A percentile compares a stretch with the other conserved stretches of the same genome.
Conservation (phyloP, 2,113 vertebrate species). For the Gila orcuttii region DNA sequence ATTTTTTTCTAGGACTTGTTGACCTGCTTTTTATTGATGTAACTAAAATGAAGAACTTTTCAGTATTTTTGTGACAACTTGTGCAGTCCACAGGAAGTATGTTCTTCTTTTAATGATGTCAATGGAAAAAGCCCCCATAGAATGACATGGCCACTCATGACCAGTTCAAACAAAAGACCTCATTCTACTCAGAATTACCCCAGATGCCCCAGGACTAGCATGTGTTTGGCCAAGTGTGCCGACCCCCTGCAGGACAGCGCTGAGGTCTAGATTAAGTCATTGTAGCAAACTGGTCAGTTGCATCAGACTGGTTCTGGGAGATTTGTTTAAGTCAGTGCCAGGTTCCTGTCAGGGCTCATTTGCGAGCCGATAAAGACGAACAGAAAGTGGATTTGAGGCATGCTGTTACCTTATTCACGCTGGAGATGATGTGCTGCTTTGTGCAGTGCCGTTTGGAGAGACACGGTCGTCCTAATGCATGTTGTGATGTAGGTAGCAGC, state of each 20-base stretch:
- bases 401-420: slow-evolving; percentile 26
- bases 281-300: slow-evolving; percentile 60
- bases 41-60: neutral
- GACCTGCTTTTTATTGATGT: neutral
- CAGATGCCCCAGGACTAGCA: slow-evolving; percentile 54
- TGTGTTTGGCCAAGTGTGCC: slow-evolving; percentile 57
- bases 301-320: slow-evolving; percentile 27
- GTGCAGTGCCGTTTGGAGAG: slow-evolving; percentile 2
- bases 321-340: neutral
- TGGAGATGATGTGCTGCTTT: slow-evolving; percentile 5
- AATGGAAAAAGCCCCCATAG: slow-evolving; percentile 51
- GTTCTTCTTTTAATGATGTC: slow-evolving; percentile 44
- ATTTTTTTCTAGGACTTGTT: neutral
- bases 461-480: slow-evolving; percentile 48
- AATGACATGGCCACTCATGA: slow-evolving; percentile 54
- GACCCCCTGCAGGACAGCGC: slow-evolving; percentile 42
- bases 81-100: slow-evolving; percentile 44
- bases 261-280: slow-evolving; percentile 50
- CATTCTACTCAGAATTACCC: slow-evolving; percentile 61
- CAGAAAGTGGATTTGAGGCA: slow-evolving; percentile 26
- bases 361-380: neutral
- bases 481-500: slow-evolving; percentile 55
- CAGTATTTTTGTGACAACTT: slow-evolving; percentile 7
- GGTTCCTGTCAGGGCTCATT: slow-evolving; percentile 5
- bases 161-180: slow-evolving; percentile 59